Conservation (phyloP, 1,140 invertebrate genomes). For the Drosophila lowei region DNA sequence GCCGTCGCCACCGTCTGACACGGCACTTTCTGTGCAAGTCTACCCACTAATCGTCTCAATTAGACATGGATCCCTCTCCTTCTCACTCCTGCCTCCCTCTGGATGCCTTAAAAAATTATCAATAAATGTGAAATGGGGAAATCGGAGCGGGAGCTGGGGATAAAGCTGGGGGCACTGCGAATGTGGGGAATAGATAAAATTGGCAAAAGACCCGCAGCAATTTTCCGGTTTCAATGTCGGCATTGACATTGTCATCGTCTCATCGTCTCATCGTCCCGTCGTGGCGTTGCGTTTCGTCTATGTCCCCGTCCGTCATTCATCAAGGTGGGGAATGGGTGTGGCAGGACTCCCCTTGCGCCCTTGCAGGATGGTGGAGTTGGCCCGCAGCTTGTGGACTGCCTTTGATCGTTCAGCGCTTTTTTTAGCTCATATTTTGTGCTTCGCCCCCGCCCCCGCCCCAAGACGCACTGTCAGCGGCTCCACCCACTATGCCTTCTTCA, state of each 20-base stretch:
- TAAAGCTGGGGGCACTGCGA: background rate
- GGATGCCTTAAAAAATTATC: slow-evolving; percentile 65
- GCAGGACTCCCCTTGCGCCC: slow-evolving; percentile 4
- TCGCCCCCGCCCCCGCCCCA: too few species aligned
- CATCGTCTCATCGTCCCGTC: slow-evolving; percentile 15
- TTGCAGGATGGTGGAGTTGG: slow-evolving; percentile 17
- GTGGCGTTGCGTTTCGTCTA: slow-evolving; percentile 10
- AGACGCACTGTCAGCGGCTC: slow-evolving; percentile 49
- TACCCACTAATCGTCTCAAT: slow-evolving; percentile 72
- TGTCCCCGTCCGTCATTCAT: slow-evolving; percentile 48
- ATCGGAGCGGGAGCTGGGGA: background rate
- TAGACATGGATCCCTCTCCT: slow-evolving; percentile 64
- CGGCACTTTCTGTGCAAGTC: slow-evolving; percentile 39
- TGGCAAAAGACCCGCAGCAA: slow-evolving; percentile 79
- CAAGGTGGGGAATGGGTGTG: slow-evolving; percentile 37
- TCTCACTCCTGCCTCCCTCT: background rate
- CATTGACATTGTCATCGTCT: slow-evolving; percentile 76
- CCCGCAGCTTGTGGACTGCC: slow-evolving; percentile 72
- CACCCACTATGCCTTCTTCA: slow-evolving; percentile 1
- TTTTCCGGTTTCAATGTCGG: slow-evolving; percentile 79
- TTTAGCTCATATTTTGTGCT: slow-evolving; percentile 67
- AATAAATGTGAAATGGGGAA: slow-evolving; percentile 54
- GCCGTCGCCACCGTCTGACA: slow-evolving; percentile 31
- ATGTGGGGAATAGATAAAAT: slow-evolving; percentile 48
- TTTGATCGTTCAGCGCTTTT: slow-evolving; percentile 69